Base-by-base conservation (phyloP, 2,113 vertebrate genomes). In the Triplophysa rosa region DNA sequence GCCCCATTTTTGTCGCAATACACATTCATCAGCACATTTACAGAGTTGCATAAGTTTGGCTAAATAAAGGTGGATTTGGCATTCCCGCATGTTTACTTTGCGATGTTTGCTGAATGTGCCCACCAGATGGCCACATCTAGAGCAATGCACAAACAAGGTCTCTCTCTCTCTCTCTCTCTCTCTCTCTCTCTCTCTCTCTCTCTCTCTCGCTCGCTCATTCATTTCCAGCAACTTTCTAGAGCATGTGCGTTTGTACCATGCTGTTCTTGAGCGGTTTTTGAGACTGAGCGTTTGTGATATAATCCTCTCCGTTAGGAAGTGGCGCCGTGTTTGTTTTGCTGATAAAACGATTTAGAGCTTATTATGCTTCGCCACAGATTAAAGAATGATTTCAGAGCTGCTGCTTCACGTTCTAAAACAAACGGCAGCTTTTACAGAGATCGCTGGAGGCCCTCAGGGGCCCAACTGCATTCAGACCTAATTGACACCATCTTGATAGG, bases 401-500 rank as follows among this genome's bases (percentile, higher is more conserved):
- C 33, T 69, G 64, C 80, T 63, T 19, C 23, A 45, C 81, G 79
- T 85, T 87, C 84, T 83, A 64, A 85, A 84, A 70, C 79, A 83
- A 40, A 76, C 75, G 84, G 82, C 80, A 81, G 85, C 86, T 81
- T 85, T 88, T 83, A 84, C 77, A 84, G 83, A 66, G 67, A 64
- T 12, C 82, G 66, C 70, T 80, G 75, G 80, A 47, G 21, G 67
- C 54, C 84, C 82, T 80, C 78, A 85, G 58, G 67, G 81, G 82
- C 89, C 76, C 45, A n/a, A 66, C 59, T 86, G 85, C 84, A 85
- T 90, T 90, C 85, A 86, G 89, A 86, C 82, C 88, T 91, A 91
- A 89, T 91, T 91, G 91, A 90, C 88, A 90, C 87, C 82, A 87
- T 87, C 87, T 84, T 91, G 85, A 54, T 87, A 83, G 75, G 71